These are phyloP conservation scores for Holacanthella duospinosa DNA, from an alignment of 2,888 invertebrate species.

Conservation along the genomic window DNA sequence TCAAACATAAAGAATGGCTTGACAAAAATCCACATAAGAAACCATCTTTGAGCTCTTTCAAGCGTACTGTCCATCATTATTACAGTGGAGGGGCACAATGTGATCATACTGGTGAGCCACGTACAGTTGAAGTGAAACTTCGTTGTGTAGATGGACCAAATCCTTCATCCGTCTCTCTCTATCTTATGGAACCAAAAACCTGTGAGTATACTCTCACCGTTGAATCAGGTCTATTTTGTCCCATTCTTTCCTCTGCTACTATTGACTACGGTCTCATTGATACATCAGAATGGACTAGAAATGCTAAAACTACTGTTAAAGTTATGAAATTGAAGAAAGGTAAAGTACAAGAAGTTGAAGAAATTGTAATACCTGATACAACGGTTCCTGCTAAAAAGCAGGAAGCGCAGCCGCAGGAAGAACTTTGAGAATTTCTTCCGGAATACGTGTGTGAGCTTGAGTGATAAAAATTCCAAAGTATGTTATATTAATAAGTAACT, in stretches of 20 bases:
- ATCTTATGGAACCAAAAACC: constrained; percentile 77
- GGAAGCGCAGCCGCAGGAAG: too few relatives aligned
- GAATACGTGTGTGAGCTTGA: too few relatives aligned
- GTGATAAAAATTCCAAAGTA: too few relatives aligned
- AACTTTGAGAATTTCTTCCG: too few relatives aligned
- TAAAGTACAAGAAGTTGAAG: too few relatives aligned
- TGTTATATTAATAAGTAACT: too few relatives aligned
- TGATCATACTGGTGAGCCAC: constrained; percentile 45
- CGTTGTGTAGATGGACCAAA: constrained; percentile 64
- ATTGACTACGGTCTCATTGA: constrained; percentile 62
- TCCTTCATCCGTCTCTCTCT: constrained; percentile 72
- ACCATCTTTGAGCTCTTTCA: constrained; percentile 54
- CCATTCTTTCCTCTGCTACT: constrained; percentile 60
- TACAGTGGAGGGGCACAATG: constrained; percentile 73
- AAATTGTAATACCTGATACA: too few relatives aligned
- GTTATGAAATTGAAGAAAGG: background rate
- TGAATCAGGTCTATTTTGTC: constrained; percentile 81
- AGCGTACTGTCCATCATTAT: constrained; percentile 70
- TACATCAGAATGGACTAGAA: constrained; percentile 8
- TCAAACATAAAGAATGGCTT: constrained; percentile 77
- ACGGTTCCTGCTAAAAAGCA: too few relatives aligned
- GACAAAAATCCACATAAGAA: constrained; percentile 66
- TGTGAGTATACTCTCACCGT: constrained; percentile 93
- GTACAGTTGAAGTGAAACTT: constrained; percentile 52
- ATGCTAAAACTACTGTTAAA: too few relatives aligned